Conservation (phyloP, 2,797 vertebrate genomes). For the Intellagama lesueurii region DNA sequence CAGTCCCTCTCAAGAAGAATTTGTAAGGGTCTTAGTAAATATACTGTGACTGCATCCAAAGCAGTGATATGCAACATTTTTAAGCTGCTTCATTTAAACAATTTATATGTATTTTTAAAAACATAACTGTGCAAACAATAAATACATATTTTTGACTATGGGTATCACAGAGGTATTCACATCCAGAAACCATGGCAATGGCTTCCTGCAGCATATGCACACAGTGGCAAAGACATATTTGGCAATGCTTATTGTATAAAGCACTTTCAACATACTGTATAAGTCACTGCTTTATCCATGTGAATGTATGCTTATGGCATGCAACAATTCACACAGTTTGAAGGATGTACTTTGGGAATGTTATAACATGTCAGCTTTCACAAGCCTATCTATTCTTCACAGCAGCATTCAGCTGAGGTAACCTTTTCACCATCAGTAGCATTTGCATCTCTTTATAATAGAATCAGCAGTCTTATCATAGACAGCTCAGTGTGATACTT, state of each 20-base stretch:
- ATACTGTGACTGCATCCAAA: background rate
- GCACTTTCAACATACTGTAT: background rate
- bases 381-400: background rate
- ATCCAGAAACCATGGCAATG: background rate
- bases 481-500: background rate
- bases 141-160: background rate
- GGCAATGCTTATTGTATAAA: background rate
- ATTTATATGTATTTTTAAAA: background rate
- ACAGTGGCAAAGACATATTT: constrained; percentile 6
- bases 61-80: background rate
- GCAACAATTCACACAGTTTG: background rate
- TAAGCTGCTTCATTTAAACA: background rate
- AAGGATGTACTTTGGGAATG: background rate
- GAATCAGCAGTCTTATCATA: background rate
- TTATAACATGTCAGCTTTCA: background rate
- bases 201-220: background rate
- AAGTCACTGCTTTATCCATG: background rate
- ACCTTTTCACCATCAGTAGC: background rate
- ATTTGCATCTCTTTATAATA: background rate
- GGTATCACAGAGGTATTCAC: background rate
- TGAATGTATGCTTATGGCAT: background rate
- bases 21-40: background rate
- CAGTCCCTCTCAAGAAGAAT: background rate
- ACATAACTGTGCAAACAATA: background rate
- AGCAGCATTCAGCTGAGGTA: background rate